Percentiles rank a stretch among this genome's conserved stretches.
Conservation (phyloP, 2,113 vertebrate species). For the Myotis yumanensis region DNA sequence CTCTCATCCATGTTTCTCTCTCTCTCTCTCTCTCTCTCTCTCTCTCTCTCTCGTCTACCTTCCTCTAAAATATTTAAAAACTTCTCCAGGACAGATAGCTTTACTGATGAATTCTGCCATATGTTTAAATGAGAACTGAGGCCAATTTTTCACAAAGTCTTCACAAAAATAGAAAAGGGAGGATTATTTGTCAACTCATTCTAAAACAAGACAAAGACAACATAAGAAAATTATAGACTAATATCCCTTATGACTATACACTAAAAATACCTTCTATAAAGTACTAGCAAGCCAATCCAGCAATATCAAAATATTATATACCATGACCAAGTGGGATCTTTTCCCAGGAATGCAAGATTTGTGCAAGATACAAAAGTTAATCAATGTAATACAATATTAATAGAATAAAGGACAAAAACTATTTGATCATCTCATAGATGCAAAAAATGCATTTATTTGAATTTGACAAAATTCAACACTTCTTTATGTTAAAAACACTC, state of each 20-base stretch:
- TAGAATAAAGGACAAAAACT: not conserved
- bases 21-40: too few relatives aligned
- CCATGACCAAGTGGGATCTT: not conserved
- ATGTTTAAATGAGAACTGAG: not conserved
- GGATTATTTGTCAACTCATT: not conserved
- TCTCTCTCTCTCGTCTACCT: too few relatives aligned
- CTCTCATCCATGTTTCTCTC: too few relatives aligned
- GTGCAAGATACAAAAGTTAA: not conserved
- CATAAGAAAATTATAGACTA: not conserved
- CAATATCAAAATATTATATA: not conserved
- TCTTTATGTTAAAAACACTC: not conserved
- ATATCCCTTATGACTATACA: not conserved
- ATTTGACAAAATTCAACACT: not conserved
- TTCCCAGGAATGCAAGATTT: not conserved
- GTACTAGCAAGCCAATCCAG: not conserved
- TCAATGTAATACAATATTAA: not conserved
- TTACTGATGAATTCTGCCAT: not conserved
- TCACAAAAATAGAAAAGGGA: not conserved
- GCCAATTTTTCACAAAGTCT: not conserved
- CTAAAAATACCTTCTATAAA: not conserved
- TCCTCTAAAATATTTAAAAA: not conserved
- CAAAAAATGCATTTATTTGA: not conserved
- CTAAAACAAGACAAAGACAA: constrained; percentile 12
- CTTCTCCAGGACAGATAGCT: not conserved
- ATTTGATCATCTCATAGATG: not conserved